Base-by-base conservation (phyloP, 2,888 invertebrate species). In the Tuta absoluta region DNA sequence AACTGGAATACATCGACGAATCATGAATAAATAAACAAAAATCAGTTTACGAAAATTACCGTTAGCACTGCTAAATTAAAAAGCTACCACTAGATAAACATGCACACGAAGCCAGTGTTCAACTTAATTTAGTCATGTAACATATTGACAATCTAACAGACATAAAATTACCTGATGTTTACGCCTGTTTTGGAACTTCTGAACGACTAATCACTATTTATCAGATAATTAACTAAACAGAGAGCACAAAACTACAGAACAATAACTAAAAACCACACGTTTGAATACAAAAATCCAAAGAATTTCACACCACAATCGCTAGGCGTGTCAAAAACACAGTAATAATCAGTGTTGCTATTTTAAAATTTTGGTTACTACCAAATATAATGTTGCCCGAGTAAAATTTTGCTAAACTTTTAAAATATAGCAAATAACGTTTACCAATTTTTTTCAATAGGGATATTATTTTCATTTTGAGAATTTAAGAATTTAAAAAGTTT, bases 241-340 rank as follows among this genome's bases (percentile, higher is more conserved):
- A 56, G 28, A 33, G 71, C 65, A 68, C 51, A 57, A 66, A 70
- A 66, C 64, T 63, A 62, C 51, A 65, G 58, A 48, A 17, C 17
- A 61, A 62, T 66, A 66, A 66, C 58, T 45, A 33, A 53, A 67
- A 68, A 66, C 60, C 63, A 65, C 62, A 67, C 19, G 58, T 63
- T 60, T 65, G 62, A 38, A 62, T 66, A 64, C 41, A 64, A 64
- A 56, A 53, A 41, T 17, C 53, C 51, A 37, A 64, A 67, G 66
- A 67, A 67, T 60, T 49, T 23, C 51, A 38, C 48, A 61, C 21
- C 23, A 65, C 28, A 58, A 37, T 33, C 64, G 59, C 14, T 68
- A 76, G 76, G 76, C 71, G 76, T 76, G 76, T 76, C 76, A 75
- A 76, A 73, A 72, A 72, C 69, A 71, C 67, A 69, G 63, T 63